Evolutionary conservation across 2,113 vertebrate species (phyloP).

Genomic region (Mionectes macconnelli): DNA sequence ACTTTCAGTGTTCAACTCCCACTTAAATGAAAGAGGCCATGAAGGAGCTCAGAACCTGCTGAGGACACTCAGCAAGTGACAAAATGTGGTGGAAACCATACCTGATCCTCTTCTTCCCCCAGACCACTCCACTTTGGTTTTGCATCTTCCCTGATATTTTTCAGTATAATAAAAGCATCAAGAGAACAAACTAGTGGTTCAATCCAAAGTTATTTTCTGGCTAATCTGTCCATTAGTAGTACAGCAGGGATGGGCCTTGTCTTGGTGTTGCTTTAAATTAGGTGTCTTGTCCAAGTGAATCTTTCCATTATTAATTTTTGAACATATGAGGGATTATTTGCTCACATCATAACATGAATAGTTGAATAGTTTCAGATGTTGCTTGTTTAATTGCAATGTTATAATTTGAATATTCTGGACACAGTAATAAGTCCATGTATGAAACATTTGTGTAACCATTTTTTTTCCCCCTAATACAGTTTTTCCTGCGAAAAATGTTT

Average conservation of each 20-base stretch:
- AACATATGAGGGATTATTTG: neutral
- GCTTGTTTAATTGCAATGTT: neutral
- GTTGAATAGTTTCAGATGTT: neutral
- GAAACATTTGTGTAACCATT: neutral
- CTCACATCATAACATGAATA: neutral
- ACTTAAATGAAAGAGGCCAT: neutral
- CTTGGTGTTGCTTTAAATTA: neutral
- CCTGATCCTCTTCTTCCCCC: neutral
- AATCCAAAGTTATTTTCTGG: neutral
- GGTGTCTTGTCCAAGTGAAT: neutral
- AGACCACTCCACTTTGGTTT: neutral
- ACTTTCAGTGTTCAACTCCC: neutral
- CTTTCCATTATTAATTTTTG: neutral
- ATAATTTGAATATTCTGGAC: neutral
- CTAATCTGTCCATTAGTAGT: neutral
- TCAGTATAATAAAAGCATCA: neutral
- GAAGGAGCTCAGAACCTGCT: neutral
- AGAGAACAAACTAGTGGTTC: neutral
- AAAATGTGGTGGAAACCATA: neutral
- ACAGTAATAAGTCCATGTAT: neutral
- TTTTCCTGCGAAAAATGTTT: neutral
- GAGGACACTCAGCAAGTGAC: neutral
- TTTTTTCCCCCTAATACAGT: neutral
- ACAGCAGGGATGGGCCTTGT: neutral
- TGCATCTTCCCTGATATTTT: neutral